Base-by-base conservation (phyloP, 2,888 invertebrate genomes). In the Chaetogeoica ovagalla region DNA sequence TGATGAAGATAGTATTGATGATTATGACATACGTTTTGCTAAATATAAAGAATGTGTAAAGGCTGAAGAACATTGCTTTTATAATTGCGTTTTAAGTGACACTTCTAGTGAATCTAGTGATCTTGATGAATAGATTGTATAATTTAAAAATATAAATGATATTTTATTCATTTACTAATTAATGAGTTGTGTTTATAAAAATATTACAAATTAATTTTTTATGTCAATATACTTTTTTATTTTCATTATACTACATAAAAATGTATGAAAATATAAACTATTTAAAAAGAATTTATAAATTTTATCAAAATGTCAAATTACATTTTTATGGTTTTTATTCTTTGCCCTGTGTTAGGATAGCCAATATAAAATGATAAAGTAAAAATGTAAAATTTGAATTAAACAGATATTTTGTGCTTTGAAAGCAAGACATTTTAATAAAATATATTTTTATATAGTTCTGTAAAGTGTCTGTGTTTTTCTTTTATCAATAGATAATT, bases 1-100 rank as follows among this genome's bases (percentile, higher is more conserved):
- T 6, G n/a, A 73, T 7, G 69, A 69, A n/a, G 52, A 62, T n/a
- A 37, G n/a, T 52, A 9, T 55, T 57, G 43, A 57, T 11, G 63
- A 71, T 5, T 79, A 79, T 43, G 57, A 79, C n/a, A n/a, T 55
- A 23, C 63, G 30, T 57, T 79, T 55, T 63, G 79, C 62, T 3
- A 79, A 30, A 65, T 79, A 79, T 23, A 79, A 71, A 57, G 39
- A 52, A 39, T 71, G 79, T n/a, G 79, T 79, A 15, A 79, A 79
- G 63, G 70, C 63, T 1, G 71, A 79, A 57, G 79, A 79, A 71
- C 37, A 71, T 57, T 79, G 15, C 23, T 79, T 23, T 71, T 71
- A 79, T 71, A 79, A 71, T 71, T 43, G 21, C 19, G 17, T 69
- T 17, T 7, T 57, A 19, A 52, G 55, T 21, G n/a, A 65, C 8